phyloP scores from a whole-genome alignment of 2,113 vertebrate genomes.

The Phalacrocorax pelagicus region DNA sequence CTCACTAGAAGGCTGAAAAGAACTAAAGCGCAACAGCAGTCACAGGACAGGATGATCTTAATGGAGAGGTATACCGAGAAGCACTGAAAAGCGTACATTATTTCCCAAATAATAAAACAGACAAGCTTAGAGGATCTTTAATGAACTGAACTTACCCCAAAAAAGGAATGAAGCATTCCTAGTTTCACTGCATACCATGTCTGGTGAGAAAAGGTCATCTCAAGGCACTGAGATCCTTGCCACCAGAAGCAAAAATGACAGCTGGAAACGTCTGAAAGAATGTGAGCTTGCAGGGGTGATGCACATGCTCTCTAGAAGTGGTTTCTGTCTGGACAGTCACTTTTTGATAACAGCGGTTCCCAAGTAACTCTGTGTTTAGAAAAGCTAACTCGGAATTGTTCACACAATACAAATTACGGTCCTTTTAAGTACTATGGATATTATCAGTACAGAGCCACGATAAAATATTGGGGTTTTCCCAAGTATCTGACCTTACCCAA shows the following conservation, averaged over 20 bases:
- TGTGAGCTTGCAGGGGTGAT: not conserved
- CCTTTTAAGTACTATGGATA: not conserved
- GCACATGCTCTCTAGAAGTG: rapidly evolving
- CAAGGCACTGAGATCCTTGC: not conserved
- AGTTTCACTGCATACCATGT: not conserved
- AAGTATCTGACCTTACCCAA: not conserved
- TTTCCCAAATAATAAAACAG: not conserved
- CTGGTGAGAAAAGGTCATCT: not conserved
- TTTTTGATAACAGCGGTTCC: rapidly evolving
- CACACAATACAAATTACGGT: not conserved
- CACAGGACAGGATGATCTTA: not conserved
- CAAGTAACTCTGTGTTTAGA: not conserved
- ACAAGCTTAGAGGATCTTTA: not conserved
- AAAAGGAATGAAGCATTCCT: not conserved
- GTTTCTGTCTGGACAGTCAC: not conserved
- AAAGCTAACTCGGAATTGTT: not conserved
- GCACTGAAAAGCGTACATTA: not conserved
- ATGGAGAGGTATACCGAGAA: not conserved
- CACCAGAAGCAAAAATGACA: not conserved
- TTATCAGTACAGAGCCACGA: not conserved
- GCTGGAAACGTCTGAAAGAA: not conserved
- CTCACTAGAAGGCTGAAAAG: not conserved
- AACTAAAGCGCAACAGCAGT: not conserved
- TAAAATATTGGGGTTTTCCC: rapidly evolving
- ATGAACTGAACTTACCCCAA: not conserved